Evolutionary conservation across 2,113 vertebrate genomes (phyloP).

Genomic region (Phoenicopterus ruber): DNA sequence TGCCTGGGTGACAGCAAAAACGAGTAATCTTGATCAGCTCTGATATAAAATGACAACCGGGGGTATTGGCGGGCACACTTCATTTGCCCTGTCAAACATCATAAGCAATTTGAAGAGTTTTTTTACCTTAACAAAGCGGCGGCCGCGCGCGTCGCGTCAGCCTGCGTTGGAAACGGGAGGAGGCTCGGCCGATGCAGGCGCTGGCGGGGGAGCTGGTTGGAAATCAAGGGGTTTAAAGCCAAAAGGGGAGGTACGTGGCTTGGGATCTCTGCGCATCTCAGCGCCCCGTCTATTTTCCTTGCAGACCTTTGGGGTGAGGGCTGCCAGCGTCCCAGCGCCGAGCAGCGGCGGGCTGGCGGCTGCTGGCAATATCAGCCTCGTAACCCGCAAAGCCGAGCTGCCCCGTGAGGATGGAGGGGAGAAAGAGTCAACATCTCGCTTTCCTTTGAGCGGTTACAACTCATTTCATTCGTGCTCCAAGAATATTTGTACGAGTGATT

Average conservation of each 20-base stretch:
- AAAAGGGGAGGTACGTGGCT: neutral
- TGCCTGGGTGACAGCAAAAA: neutral
- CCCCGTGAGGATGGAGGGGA: neutral
- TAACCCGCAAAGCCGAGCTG: neutral
- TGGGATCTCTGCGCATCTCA: neutral
- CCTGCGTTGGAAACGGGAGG: too few species aligned
- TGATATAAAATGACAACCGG: neutral
- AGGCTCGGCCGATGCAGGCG: rapidly evolving
- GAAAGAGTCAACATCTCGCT: rapidly evolving
- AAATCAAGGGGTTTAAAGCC: neutral
- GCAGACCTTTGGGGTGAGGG: neutral
- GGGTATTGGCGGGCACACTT: neutral
- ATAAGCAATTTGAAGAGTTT: neutral
- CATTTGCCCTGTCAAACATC: neutral
- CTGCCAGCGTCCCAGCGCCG: rapidly evolving
- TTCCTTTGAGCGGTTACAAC: neutral
- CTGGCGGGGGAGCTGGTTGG: neutral
- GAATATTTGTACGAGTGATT: rapidly evolving
- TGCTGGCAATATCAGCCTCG: too few species aligned
- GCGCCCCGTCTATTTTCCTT: neutral
- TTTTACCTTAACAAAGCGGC: neutral
- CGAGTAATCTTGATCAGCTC: neutral
- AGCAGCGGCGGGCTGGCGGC: neutral
- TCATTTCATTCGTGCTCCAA: neutral
- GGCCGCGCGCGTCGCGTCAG: rapidly evolving